Percentiles rank a stretch among this genome's conserved stretches.
Evolutionary conservation across 2,888 invertebrate genomes (phyloP).

Genomic region (Nebria salina): DNA sequence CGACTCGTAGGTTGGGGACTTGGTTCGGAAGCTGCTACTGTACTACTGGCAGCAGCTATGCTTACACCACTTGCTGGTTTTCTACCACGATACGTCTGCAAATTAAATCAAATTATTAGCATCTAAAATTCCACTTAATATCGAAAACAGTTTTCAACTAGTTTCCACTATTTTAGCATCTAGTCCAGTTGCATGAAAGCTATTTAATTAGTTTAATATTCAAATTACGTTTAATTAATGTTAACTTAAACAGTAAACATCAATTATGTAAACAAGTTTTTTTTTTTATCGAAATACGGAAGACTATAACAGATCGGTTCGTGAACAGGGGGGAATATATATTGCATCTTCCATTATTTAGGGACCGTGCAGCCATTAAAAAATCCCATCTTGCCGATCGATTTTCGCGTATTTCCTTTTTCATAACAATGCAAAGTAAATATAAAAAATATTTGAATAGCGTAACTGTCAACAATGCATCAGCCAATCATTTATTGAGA

Average conservation of each 20-base stretch:
- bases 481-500: background rate
- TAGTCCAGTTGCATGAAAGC: no score
- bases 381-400: background rate
- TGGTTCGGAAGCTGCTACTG: constrained; percentile 51
- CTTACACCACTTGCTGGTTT: constrained; percentile 57
- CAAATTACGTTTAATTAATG: no score
- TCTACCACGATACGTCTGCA: constrained; percentile 62
- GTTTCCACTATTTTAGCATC: background rate
- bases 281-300: no score
- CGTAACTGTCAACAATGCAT: constrained; percentile 13
- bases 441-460: background rate
- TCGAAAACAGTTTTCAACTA: background rate
- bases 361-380: background rate
- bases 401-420: background rate
- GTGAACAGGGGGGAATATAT: background rate
- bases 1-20: constrained; percentile 47
- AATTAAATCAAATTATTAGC: constrained; percentile 29
- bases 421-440: constrained; percentile 4
- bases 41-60: constrained; percentile 50
- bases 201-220: no score
- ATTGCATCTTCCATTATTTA: background rate
- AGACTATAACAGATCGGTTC: background rate
- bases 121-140: background rate
- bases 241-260: background rate
- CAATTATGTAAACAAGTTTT: background rate